A percentile compares a stretch with the other conserved stretches of the same genome.
phyloP scores from a whole-genome alignment of 1,140 invertebrate species.

The Hypothenemus hampei region DNA sequence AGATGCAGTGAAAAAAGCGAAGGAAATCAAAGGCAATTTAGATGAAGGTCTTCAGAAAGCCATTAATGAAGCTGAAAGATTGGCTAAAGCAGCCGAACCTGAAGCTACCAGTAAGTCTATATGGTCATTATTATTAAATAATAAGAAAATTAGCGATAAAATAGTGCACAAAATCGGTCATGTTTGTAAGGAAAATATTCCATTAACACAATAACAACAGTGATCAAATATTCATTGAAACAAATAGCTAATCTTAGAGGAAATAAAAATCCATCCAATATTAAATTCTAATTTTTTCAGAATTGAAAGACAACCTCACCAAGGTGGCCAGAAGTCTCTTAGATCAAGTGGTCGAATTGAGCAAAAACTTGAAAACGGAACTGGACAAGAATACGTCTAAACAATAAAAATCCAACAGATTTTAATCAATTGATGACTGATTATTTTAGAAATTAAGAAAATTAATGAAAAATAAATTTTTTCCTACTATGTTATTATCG shows the following conservation, averaged over 20 bases:
- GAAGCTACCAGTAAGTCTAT: constrained; percentile 33
- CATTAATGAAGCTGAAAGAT: constrained; percentile 32
- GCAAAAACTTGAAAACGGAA: constrained; percentile 30
- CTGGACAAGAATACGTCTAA: constrained; percentile 21
- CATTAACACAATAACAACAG: neutral
- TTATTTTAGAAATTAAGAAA: too few species aligned
- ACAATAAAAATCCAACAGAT: too few species aligned
- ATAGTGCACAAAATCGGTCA: too few species aligned
- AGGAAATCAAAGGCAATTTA: constrained; percentile 33
- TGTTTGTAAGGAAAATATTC: neutral
- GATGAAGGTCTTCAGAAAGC: constrained; percentile 36
- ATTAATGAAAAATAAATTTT: too few species aligned
- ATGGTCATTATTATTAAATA: neutral
- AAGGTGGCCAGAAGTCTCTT: constrained; percentile 29
- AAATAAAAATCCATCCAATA: constrained; percentile 8
- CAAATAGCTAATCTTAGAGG: neutral
- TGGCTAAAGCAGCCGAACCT: constrained; percentile 35
- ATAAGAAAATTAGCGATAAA: neutral
- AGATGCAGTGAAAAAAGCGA: constrained; percentile 33
- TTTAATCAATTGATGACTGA: too few species aligned
- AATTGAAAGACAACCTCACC: constrained; percentile 32
- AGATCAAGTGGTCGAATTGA: constrained; percentile 31
- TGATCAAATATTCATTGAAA: neutral
- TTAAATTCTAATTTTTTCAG: too few species aligned
- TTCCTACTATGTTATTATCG: too few species aligned